Evolutionary conservation across 2,797 vertebrate genomes (phyloP), one percentile per base, ranked within the genome.

Genomic region (Austrolebias charrua): DNA sequence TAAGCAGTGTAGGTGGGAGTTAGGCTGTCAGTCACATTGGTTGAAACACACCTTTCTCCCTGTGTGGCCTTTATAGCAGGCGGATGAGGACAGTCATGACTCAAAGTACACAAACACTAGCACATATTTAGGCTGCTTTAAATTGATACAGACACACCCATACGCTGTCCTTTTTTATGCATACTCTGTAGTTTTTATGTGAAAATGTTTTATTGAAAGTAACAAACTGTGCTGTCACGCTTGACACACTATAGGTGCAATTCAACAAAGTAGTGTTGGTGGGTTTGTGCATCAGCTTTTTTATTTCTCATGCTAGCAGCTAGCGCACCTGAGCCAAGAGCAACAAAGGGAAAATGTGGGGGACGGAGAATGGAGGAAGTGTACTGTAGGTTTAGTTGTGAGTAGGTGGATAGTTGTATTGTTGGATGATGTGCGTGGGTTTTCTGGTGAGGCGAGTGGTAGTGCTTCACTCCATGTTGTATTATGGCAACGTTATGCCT

Each of bases 31-130:
- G 57, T 84, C 83, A 77, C 24, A n/a, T 18, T 4, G 14, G 45
- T 51, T 52, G 50, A 2, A 53, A 78, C 79, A 73, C 82, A 4
- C 83, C 89, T 64, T 31, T 51, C 87, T 81, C 46, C 79, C 69
- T 88, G 86, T 88, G 86, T 88, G 86, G 83, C 78, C 83, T 24
- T 49, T 51, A 55, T 57, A 55, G 55, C 60, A 69, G 57, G 66
- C 6, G 43, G 70, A 79, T 70, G 46, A 78, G 65, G 48, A 61
- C 19, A 62, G 73, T 48, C 58, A 33, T 5, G 38, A 55, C 49
- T 63, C 7, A 60, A 67, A 76, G 69, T 75, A 66, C 18, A 50
- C 69, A 76, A 64, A 75, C 63, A 73, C 51, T 18, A 2, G 14
- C 42, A 24, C 54, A 54, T 33, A 58, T n/a, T 35, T 15, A 12